Evolutionary conservation across 2,113 vertebrate species (phyloP).

Genomic region (Tenrec ecaudatus): DNA sequence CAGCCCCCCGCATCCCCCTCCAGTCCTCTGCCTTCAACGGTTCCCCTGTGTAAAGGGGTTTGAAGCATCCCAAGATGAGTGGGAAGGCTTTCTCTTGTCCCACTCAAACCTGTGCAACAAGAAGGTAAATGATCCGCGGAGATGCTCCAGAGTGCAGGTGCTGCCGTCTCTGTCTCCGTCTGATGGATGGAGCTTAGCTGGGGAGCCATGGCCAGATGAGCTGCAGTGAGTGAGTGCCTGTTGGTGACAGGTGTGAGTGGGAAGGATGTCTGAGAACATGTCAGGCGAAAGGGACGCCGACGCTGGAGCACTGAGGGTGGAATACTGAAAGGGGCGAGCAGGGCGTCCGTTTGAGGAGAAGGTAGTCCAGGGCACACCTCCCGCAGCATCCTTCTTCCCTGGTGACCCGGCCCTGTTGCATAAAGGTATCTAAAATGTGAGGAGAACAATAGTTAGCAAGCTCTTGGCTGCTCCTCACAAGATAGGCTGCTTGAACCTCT

Average conservation of each 20-base stretch:
- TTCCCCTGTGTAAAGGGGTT: neutral
- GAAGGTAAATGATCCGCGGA: neutral
- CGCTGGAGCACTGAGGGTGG: neutral
- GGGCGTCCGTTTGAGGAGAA: neutral
- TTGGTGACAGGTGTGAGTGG: slow-evolving; percentile 56
- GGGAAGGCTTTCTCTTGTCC: slow-evolving; percentile 56
- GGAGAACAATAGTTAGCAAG: neutral
- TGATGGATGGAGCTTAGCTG: slow-evolving; percentile 31
- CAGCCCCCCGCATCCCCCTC: neutral
- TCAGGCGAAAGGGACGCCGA: slow-evolving; percentile 49
- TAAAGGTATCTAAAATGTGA: slow-evolving; percentile 4
- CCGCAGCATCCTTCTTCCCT: neutral
- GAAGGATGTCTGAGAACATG: slow-evolving; percentile 53
- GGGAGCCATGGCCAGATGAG: slow-evolving; percentile 53
- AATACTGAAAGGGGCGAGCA: neutral
- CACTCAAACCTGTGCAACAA: slow-evolving; percentile 24
- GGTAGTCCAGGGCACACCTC: neutral
- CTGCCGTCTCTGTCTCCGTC: slow-evolving; percentile 44
- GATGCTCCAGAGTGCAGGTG: slow-evolving; percentile 43
- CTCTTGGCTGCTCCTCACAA: no score
- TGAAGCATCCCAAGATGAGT: slow-evolving; percentile 20
- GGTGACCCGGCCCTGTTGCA: slow-evolving; percentile 53
- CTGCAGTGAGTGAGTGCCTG: slow-evolving; percentile 36
- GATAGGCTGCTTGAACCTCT: no score
- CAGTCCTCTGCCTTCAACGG: slow-evolving; percentile 13